phyloP scores from a whole-genome alignment of 2,888 invertebrate genomes.

The Mechanitis messenoides region DNA sequence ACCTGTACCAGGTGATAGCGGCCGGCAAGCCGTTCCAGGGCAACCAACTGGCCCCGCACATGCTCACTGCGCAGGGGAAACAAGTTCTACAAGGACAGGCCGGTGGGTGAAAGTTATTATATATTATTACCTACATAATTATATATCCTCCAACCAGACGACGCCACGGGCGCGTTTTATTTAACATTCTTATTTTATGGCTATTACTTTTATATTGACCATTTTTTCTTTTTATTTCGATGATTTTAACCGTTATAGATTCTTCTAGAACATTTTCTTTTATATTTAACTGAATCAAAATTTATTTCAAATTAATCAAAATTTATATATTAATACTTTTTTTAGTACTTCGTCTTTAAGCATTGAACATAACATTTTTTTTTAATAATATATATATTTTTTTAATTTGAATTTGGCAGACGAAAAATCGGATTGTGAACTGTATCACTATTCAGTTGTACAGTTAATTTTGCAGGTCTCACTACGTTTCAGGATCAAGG shows the following conservation, averaged over 20 bases:
- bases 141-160: neutral
- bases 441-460: slow-evolving; percentile 69
- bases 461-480: slow-evolving; percentile 76
- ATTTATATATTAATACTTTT: too few relatives aligned
- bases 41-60: slow-evolving; percentile 85
- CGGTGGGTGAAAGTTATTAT: slow-evolving; percentile 54
- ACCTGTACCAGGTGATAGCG: slow-evolving; percentile 80
- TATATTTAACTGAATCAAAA: neutral
- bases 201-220: slow-evolving; percentile 3
- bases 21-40: slow-evolving; percentile 90
- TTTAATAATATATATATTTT: too few relatives aligned
- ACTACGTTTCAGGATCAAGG: slow-evolving; percentile 73
- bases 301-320: too few relatives aligned
- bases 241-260: neutral
- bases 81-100: slow-evolving; percentile 82
- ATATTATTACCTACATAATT: slow-evolving; percentile 4
- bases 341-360: too few relatives aligned
- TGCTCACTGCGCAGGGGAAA: slow-evolving; percentile 87
- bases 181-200: slow-evolving; percentile 3
- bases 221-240: neutral
- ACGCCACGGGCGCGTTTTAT: neutral
- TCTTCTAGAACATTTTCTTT: neutral
- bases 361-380: too few relatives aligned
- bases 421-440: slow-evolving; percentile 37
- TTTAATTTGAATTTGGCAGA: neutral